Percentiles rank a stretch among this genome's conserved stretches.
These are phyloP conservation scores for Orthonychiurus folsomi DNA, from an alignment of 2,888 invertebrate genomes.

Conservation along the genomic window DNA sequence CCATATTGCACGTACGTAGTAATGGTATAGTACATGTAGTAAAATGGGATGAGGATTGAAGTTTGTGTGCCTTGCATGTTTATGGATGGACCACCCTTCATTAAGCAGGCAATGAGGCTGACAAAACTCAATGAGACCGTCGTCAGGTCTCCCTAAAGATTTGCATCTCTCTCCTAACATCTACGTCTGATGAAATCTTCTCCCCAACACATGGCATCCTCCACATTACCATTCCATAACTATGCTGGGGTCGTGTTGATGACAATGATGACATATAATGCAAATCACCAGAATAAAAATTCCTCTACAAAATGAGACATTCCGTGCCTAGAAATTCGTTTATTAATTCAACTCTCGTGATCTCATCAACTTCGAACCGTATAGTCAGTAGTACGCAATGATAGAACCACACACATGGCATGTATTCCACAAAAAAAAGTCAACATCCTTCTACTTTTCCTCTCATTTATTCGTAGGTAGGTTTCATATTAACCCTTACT, in stretches of 20 bases:
- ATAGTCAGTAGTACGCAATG: too few relatives aligned
- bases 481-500: too few relatives aligned
- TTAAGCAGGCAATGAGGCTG: conserved; percentile 17
- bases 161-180: too few relatives aligned
- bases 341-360: not conserved
- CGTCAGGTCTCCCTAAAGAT: not conserved
- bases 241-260: too few relatives aligned
- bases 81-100: conserved; percentile 14
- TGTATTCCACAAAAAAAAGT: not conserved
- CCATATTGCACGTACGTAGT: not conserved
- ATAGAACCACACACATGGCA: too few relatives aligned
- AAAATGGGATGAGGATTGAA: not conserved
- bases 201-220: too few relatives aligned
- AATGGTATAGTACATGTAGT: not conserved
- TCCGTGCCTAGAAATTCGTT: not conserved
- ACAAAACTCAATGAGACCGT: not conserved
- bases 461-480: not conserved
- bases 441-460: not conserved
- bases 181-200: too few relatives aligned
- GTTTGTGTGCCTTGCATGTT: not conserved
- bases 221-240: too few relatives aligned
- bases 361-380: not conserved
- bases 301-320: not conserved
- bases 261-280: not conserved
- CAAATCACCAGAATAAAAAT: not conserved